Percentiles rank a stretch among this genome's conserved stretches.
These are phyloP conservation scores for Genyomyrus donnyi DNA, from an alignment of 2,113 vertebrate species.

Conservation along the genomic window DNA sequence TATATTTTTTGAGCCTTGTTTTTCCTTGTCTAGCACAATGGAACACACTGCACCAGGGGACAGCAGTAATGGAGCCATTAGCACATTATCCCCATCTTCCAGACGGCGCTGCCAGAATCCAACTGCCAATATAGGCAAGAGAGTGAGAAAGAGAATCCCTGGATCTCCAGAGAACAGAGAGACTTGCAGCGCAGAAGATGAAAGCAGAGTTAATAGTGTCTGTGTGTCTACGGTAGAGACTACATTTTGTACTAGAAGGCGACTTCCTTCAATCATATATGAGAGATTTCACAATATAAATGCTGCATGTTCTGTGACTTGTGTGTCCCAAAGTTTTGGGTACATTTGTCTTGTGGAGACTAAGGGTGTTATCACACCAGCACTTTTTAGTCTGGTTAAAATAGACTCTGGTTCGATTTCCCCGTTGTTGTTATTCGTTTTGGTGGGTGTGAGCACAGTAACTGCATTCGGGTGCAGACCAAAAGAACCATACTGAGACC, in stretches of 20 bases:
- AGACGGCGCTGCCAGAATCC: conserved; percentile 43
- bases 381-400: not conserved
- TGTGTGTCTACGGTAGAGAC: conserved; percentile 30
- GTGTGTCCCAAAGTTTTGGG: not conserved
- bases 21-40: conserved; percentile 24
- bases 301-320: not conserved
- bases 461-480: too few species aligned
- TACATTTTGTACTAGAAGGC: not conserved
- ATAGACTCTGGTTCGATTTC: not conserved
- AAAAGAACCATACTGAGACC: too few species aligned
- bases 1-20: not conserved
- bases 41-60: conserved; percentile 26
- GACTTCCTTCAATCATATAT: not conserved
- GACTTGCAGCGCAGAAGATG: not conserved
- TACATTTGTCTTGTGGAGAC: not conserved
- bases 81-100: conserved; percentile 45
- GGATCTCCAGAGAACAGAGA: conserved; percentile 29
- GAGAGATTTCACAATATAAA: not conserved
- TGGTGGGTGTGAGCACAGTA: too few species aligned
- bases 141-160: conserved; percentile 31
- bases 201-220: conserved; percentile 9
- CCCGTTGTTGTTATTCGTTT: too few species aligned
- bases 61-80: conserved; percentile 26
- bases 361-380: not conserved
- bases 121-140: conserved; percentile 41